Conservation (phyloP, 2,888 invertebrate genomes). For the Drosophila suboccidentalis region DNA sequence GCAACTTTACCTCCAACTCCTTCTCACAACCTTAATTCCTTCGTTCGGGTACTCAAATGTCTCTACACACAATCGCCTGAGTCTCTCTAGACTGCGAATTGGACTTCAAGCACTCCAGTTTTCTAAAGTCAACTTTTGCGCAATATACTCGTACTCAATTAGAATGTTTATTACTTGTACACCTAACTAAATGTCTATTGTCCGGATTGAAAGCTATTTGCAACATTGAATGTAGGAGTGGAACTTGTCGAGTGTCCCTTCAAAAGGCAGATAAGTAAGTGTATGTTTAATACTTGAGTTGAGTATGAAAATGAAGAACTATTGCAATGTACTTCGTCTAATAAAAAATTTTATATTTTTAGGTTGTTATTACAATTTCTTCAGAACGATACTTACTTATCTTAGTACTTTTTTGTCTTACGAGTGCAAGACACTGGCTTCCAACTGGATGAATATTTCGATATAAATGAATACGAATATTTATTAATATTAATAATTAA, state of each 20-base stretch:
- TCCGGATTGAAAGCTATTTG: constrained; percentile 24
- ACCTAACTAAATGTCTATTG: constrained; percentile 42
- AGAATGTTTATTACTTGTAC: constrained; percentile 54
- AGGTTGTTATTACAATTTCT: no score
- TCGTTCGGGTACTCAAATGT: constrained; percentile 29
- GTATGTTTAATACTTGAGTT: background rate
- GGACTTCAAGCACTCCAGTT: constrained; percentile 40
- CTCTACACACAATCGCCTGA: constrained; percentile 27
- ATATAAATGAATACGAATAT: no score
- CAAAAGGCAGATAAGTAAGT: background rate
- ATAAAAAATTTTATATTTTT: background rate
- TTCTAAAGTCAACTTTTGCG: constrained; percentile 18
- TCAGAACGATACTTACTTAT: no score
- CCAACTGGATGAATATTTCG: no score
- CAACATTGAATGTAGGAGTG: background rate
- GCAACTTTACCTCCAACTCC: background rate
- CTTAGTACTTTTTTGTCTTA: no score
- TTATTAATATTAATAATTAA: no score
- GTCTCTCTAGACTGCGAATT: constrained; percentile 24
- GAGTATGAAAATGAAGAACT: background rate
- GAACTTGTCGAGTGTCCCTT: background rate
- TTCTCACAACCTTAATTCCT: constrained; percentile 20
- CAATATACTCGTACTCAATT: constrained; percentile 54
- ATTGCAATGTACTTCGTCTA: background rate
- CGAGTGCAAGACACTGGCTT: no score